Conservation (phyloP, 2,888 invertebrate genomes). For the Pristionchus maxplancki region DNA sequence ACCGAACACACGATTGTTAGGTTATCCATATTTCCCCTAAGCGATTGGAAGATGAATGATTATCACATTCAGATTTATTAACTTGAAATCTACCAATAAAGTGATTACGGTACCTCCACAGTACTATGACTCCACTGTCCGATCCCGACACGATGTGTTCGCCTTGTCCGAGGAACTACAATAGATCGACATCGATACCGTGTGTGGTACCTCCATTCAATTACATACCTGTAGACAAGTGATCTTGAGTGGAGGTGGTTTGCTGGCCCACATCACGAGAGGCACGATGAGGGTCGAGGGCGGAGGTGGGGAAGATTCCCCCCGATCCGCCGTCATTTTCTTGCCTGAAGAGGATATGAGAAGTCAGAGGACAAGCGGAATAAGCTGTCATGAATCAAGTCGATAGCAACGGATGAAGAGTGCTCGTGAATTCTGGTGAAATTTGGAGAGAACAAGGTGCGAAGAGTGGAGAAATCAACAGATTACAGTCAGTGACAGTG, state of each 20-base stretch:
- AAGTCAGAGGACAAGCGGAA: background rate
- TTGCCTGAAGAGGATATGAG: background rate
- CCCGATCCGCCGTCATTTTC: constrained; percentile 34
- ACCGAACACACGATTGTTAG: too few relatives aligned
- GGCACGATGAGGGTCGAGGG: constrained; percentile 87
- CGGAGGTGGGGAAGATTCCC: constrained; percentile 53
- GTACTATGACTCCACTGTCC: constrained; percentile 43
- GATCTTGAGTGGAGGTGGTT: constrained; percentile 96
- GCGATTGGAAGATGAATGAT: too few relatives aligned
- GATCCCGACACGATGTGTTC: constrained; percentile 51
- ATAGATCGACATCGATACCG: background rate
- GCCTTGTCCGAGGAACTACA: constrained; percentile 49
- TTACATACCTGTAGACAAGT: constrained; percentile 46
- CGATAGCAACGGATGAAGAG: background rate
- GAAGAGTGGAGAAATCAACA: background rate
- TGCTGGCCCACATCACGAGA: constrained; percentile 96
- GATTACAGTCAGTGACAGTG: background rate
- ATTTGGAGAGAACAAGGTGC: background rate
- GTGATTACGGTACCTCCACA: constrained; percentile 46
- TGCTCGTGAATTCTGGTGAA: background rate
- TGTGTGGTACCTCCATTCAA: background rate
- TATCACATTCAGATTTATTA: too few relatives aligned
- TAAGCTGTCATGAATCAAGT: background rate
- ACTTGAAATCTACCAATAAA: background rate
- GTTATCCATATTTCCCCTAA: too few relatives aligned